phyloP scores from a whole-genome alignment of 1,140 invertebrate genomes.

The Drosophila equinoxialis region DNA sequence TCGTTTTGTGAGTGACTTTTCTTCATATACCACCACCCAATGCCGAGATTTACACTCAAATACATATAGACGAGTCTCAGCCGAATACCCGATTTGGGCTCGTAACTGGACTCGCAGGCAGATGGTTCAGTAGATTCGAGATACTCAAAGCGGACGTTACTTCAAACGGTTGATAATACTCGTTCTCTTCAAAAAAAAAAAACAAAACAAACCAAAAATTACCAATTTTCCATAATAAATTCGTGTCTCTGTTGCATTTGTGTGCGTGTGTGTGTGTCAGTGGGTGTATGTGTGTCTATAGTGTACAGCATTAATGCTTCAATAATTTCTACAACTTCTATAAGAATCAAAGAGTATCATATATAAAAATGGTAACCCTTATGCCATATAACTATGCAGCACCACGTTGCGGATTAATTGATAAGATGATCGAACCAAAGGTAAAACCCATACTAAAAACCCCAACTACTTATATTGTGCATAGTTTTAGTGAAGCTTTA shows the following conservation, averaged over 20 bases:
- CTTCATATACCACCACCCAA: conserved; percentile 30
- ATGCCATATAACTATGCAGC: conserved; percentile 85
- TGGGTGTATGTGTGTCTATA: conserved; percentile 21
- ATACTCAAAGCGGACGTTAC: conserved; percentile 59
- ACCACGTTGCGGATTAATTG: conserved; percentile 84
- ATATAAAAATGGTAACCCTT: conserved; percentile 84
- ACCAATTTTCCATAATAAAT: neutral
- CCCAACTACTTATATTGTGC: conserved; percentile 16
- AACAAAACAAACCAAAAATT: neutral
- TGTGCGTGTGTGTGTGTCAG: conserved; percentile 37
- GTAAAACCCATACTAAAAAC: conserved; percentile 62
- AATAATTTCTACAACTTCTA: neutral
- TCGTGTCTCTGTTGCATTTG: conserved; percentile 20
- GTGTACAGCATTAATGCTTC: conserved; percentile 15
- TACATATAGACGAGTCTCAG: conserved; percentile 7
- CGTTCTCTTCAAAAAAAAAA: neutral
- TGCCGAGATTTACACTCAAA: conserved; percentile 67
- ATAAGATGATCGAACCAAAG: conserved; percentile 85
- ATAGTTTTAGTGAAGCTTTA: conserved; percentile 58
- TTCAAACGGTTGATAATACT: conserved; percentile 20
- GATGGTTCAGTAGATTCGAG: conserved; percentile 51
- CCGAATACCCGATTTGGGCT: neutral
- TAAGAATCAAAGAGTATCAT: conserved; percentile 37
- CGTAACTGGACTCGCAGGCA: conserved; percentile 21
- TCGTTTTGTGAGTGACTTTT: conserved; percentile 51